Evolutionary conservation across 2,888 invertebrate species (phyloP), one percentile per base, ranked within the genome.

Genomic region (Synanthedon myopaeformis): DNA sequence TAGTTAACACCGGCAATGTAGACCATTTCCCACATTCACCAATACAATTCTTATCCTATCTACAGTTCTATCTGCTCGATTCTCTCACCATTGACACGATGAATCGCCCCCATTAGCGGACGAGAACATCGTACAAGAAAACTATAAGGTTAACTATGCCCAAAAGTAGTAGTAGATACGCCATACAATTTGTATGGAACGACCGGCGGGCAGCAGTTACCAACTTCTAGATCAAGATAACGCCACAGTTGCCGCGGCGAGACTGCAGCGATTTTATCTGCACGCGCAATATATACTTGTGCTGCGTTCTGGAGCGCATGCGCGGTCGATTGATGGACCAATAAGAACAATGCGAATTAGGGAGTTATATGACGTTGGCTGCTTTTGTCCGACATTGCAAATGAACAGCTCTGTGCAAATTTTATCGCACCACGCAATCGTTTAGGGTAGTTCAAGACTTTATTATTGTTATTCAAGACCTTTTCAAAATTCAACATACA

Each of bases 111-210:
- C 79, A 83, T 83, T 82, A 83, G 81, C 70, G 70, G 70, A 65
- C 61, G 61, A 67, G 76, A 75, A 76, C 77, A 75, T 76, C 72
- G 70, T 72, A 79, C 82, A 79, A 75, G 76, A 77, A 78, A 76
- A 78, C 79, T 80, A 76, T 79, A 79, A 80, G 82, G 82, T 83
- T 85, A 83, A 84, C 85, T 81, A 83, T 83, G 84, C 80, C 85
- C 85, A 84, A 85, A 83, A 82, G 74, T 73, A 83, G 83, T 62
- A 72, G 76, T 69, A 79, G 83, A 84, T 83, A 83, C 72, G 79
- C 80, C 78, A 81, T 81, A 85, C 85, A 86, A 86, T 85, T 86
- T 86, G 86, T 85, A 83, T 85, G 79, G 74, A 83, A 77, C 80
- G 82, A 81, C 78, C 80, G 69, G 78, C 70, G 66, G 74, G 70